These are phyloP conservation scores for Indicator indicator DNA, from an alignment of 2,113 vertebrate species.

Conservation along the genomic window DNA sequence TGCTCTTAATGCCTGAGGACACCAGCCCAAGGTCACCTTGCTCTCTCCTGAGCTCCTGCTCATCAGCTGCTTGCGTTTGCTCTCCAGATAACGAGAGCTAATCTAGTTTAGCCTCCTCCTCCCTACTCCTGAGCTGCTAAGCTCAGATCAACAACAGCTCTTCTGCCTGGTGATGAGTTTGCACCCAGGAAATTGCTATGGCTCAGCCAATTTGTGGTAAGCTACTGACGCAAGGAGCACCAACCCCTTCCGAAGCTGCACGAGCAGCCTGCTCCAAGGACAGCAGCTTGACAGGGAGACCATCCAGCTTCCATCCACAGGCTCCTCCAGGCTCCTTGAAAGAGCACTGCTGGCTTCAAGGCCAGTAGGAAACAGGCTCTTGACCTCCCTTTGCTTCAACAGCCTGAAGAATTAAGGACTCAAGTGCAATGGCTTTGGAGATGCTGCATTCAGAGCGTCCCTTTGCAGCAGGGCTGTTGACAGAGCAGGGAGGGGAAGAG, in stretches of 20 bases:
- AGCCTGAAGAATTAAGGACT: not conserved
- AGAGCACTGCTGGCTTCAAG: not conserved
- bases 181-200: not conserved
- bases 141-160: not conserved
- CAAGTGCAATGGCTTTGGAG: not conserved
- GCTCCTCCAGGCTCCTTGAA: not conserved
- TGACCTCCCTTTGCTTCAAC: constrained; percentile 17
- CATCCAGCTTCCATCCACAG: not conserved
- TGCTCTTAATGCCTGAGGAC: not conserved
- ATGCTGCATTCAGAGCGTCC: not conserved
- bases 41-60: not conserved
- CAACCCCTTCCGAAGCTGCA: not conserved
- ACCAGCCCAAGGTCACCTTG: not conserved
- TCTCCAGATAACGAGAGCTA: not conserved
- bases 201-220: not conserved
- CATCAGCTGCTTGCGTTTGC: not conserved
- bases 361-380: not conserved
- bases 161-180: not conserved
- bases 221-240: not conserved
- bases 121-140: not conserved
- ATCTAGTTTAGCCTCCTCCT: not conserved
- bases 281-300: not conserved
- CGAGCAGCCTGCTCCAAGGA: not conserved
- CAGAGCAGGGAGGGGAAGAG: not conserved
- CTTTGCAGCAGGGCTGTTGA: not conserved